Conservation (phyloP, 2,113 vertebrate genomes). For the Calypte anna region DNA sequence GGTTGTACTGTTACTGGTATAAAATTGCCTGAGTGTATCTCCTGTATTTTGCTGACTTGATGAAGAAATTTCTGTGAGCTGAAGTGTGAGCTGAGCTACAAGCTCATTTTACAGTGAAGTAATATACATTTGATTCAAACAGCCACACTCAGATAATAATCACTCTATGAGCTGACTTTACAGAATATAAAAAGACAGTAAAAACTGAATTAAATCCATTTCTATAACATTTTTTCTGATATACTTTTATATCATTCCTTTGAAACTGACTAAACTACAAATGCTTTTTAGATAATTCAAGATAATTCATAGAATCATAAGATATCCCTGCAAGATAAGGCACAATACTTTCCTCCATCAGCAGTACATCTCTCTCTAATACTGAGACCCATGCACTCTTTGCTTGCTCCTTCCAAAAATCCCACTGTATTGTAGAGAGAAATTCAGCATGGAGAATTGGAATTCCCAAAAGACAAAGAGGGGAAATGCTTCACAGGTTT, state of each 20-base stretch:
- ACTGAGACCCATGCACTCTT: background rate
- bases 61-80: background rate
- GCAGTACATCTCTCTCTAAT: background rate
- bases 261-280: background rate
- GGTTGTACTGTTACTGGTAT: background rate
- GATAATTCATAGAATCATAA: background rate
- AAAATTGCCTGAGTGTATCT: background rate
- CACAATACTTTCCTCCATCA: background rate
- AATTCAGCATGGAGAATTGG: conserved; percentile 1
- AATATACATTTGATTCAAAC: conserved; percentile 14
- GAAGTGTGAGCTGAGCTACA: background rate
- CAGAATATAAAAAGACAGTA: background rate
- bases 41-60: background rate
- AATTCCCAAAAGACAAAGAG: background rate
- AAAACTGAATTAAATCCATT: background rate
- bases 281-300: background rate
- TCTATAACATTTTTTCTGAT: background rate
- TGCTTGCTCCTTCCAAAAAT: conserved; percentile 39
- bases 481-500: background rate
- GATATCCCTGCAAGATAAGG: background rate
- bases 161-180: background rate
- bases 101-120: conserved; percentile 33
- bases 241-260: background rate
- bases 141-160: background rate
- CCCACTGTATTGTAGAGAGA: background rate